phyloP scores from a whole-genome alignment of 2,888 invertebrate genomes.

The Cataglyphis livida region DNA sequence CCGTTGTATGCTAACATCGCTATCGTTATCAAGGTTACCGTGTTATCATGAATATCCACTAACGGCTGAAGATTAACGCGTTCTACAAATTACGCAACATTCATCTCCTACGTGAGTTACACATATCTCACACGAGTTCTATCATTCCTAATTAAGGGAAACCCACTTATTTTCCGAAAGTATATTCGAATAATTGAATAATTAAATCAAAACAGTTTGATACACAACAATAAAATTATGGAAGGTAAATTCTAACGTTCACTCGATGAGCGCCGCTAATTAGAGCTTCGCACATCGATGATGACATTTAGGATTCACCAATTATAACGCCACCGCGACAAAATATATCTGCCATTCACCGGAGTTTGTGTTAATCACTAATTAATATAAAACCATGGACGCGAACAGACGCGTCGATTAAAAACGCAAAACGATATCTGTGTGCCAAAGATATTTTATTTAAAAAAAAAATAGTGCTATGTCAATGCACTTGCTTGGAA shows the following conservation, averaged over 20 bases:
- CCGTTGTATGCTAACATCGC: neutral
- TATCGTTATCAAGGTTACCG: constrained; percentile 42
- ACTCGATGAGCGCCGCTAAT: neutral
- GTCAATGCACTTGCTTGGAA: neutral
- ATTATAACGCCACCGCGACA: neutral
- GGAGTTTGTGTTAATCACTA: neutral
- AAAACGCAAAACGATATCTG: neutral
- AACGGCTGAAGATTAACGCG: neutral
- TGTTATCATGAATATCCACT: constrained; percentile 27
- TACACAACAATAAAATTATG: neutral
- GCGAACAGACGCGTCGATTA: neutral
- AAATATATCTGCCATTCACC: neutral
- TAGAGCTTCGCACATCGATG: neutral
- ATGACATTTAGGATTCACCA: neutral
- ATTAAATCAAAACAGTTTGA: neutral
- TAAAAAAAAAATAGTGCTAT: neutral
- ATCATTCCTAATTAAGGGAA: neutral
- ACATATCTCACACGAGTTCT: neutral
- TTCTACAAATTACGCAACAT: constrained; percentile 2
- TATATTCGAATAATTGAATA: neutral
- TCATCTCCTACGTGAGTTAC: neutral
- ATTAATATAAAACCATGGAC: neutral
- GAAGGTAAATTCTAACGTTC: neutral
- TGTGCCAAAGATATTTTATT: neutral
- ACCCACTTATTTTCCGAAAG: neutral